Percentiles rank a stretch among this genome's conserved stretches.
Conservation (phyloP, 2,888 invertebrate genomes). For the Drosophila quinaria region DNA sequence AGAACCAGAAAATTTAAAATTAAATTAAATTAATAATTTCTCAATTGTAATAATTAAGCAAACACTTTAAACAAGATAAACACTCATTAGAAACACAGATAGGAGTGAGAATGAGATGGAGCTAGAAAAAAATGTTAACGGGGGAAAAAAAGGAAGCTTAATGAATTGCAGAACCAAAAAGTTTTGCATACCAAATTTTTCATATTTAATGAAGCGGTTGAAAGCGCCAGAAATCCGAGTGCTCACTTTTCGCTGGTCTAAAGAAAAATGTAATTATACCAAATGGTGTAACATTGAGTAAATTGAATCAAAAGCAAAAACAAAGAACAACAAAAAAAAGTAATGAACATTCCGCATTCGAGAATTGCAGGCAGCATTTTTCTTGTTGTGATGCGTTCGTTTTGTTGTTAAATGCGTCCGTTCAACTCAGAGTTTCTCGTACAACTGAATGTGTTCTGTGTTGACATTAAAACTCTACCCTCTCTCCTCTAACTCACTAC, state of each 20-base stretch:
- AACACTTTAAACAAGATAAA: background rate
- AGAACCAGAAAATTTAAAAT: background rate
- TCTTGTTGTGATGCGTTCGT: too few species aligned
- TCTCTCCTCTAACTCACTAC: too few species aligned
- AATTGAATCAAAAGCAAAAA: too few species aligned
- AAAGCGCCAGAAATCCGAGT: constrained; percentile 23
- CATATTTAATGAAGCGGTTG: constrained; percentile 52
- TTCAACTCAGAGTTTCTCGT: too few species aligned
- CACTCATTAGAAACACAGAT: background rate
- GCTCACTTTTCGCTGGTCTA: constrained; percentile 27
- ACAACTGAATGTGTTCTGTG: too few species aligned
- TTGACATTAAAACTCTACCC: too few species aligned
- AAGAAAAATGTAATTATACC: constrained; percentile 72
- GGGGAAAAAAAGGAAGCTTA: constrained; percentile 1
- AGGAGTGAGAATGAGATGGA: background rate
- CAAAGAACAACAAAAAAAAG: too few species aligned
- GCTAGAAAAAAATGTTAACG: background rate
- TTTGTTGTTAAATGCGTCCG: too few species aligned
- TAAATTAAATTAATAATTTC: background rate
- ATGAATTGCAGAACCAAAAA: constrained; percentile 27
- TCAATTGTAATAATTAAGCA: background rate
- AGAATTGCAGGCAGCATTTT: too few species aligned
- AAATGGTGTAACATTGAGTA: constrained; percentile 76
- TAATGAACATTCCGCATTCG: too few species aligned
- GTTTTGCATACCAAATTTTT: constrained; percentile 19